phyloP scores from a whole-genome alignment of 2,888 invertebrate species.

The Stegophylla sp. region DNA sequence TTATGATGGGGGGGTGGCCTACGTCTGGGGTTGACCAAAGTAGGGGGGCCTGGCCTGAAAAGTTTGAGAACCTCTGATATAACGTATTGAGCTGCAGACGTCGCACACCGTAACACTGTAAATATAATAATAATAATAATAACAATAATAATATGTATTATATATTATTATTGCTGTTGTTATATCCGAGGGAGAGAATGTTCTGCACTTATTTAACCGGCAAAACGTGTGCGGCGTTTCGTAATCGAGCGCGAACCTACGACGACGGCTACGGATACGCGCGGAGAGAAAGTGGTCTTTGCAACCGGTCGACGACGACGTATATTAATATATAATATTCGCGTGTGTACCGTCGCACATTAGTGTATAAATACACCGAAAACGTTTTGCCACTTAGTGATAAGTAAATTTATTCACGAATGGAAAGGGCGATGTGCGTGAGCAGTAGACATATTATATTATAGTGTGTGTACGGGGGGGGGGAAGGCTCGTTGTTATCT shows the following conservation, averaged over 20 bases:
- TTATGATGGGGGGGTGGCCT: not conserved
- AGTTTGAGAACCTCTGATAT: no score
- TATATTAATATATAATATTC: not conserved
- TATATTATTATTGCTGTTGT: not conserved
- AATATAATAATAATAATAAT: no score
- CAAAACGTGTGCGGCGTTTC: constrained; percentile 40
- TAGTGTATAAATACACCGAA: no score
- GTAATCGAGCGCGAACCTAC: constrained; percentile 42
- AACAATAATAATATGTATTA: no score
- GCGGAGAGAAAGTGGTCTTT: constrained; percentile 55
- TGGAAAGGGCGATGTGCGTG: not conserved
- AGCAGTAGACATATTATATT: no score
- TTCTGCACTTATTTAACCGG: constrained; percentile 31
- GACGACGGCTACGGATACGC: constrained; percentile 20
- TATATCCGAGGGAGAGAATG: constrained; percentile 25
- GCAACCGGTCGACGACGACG: constrained; percentile 25
- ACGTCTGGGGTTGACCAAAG: constrained; percentile 3
- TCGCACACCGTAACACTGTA: constrained; percentile 11
- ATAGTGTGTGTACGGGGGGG: not conserved
- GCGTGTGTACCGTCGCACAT: not conserved
- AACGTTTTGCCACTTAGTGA: constrained; percentile 26
- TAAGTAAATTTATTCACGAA: constrained; percentile 22
- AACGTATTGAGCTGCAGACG: no score
- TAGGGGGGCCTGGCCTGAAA: constrained; percentile 2
- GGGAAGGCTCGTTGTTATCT: constrained; percentile 17